These are phyloP conservation scores for Oncorhynchus gorbuscha DNA, from an alignment of 2,113 vertebrate genomes.

Conservation along the genomic window DNA sequence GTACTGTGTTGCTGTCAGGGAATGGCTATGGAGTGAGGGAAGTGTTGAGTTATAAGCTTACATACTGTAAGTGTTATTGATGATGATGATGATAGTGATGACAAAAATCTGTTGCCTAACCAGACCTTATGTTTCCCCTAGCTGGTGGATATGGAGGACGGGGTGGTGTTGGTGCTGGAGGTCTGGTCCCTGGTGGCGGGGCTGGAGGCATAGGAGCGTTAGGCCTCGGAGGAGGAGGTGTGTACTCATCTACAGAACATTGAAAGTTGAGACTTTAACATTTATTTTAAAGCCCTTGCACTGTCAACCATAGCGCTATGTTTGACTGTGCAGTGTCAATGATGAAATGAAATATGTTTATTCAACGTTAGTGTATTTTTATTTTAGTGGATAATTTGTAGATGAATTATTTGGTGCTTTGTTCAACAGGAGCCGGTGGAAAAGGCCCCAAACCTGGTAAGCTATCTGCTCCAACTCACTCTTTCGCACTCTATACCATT, in stretches of 20 bases:
- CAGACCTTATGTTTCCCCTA: conserved; percentile 13
- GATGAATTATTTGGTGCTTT: conserved; percentile 2
- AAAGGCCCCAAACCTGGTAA: conserved; percentile 68
- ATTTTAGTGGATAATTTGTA: background rate
- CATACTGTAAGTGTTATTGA: background rate
- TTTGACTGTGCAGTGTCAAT: no score
- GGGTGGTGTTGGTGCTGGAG: conserved; percentile 43
- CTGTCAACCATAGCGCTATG: no score
- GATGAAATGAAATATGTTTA: background rate
- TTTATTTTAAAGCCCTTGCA: no score
- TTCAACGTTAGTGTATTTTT: background rate
- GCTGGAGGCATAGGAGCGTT: conserved; percentile 43
- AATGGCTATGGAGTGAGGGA: background rate
- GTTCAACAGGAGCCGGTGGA: conserved; percentile 56
- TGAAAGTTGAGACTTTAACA: background rate
- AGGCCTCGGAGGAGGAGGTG: conserved; percentile 58
- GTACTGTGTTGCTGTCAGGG: background rate
- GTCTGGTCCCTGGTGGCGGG: conserved; percentile 47
- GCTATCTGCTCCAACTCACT: conserved; percentile 1
- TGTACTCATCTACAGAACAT: background rate
- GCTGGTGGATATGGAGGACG: conserved; percentile 59
- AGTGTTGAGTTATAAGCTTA: background rate
- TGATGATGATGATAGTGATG: background rate
- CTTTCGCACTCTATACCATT: no score
- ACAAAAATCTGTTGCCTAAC: background rate